Conservation (phyloP, 2,797 vertebrate genomes). For the Sebastes oblongus region DNA sequence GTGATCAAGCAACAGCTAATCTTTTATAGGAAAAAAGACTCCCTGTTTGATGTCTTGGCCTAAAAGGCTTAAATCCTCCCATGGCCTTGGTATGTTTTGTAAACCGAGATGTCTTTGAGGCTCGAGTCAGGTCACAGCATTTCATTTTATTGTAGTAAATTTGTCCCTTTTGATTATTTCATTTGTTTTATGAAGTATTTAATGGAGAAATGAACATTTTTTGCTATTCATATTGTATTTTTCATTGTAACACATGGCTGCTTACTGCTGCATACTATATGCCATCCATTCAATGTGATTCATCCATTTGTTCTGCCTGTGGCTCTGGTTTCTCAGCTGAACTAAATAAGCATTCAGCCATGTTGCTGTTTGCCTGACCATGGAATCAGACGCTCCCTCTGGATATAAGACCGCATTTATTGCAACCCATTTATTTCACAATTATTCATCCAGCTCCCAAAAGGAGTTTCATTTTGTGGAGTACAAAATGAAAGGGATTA, state of each 20-base stretch:
- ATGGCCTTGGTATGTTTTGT: slow-evolving; percentile 58
- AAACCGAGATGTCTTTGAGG: slow-evolving; percentile 50
- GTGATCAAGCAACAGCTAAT: slow-evolving; percentile 70
- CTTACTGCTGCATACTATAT: slow-evolving; percentile 20
- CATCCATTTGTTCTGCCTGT: slow-evolving; percentile 32
- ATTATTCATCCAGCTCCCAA: slow-evolving; percentile 32
- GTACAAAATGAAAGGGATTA: slow-evolving; percentile 20
- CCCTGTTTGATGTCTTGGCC: slow-evolving; percentile 63
- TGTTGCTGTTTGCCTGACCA: slow-evolving; percentile 75
- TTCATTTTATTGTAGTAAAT: background rate
- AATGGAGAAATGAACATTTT: background rate
- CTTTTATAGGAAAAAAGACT: slow-evolving; percentile 55
- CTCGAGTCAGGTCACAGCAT: slow-evolving; percentile 12
- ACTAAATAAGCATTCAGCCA: slow-evolving; percentile 82
- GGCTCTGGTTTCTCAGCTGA: slow-evolving; percentile 50
- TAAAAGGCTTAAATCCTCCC: slow-evolving; percentile 58
- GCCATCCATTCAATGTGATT: slow-evolving; percentile 28
- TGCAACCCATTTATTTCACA: slow-evolving; percentile 68
- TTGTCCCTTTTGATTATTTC: background rate
- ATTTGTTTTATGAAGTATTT: background rate
- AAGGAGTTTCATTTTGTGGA: slow-evolving; percentile 19
- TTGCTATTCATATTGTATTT: background rate
- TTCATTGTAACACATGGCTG: background rate
- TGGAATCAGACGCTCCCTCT: slow-evolving; percentile 66
- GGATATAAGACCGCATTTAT: slow-evolving; percentile 51